These are phyloP conservation scores for Crossaster papposus DNA, from an alignment of 53 echinoderm and acorn worm genomes.

Conservation along the genomic window DNA sequence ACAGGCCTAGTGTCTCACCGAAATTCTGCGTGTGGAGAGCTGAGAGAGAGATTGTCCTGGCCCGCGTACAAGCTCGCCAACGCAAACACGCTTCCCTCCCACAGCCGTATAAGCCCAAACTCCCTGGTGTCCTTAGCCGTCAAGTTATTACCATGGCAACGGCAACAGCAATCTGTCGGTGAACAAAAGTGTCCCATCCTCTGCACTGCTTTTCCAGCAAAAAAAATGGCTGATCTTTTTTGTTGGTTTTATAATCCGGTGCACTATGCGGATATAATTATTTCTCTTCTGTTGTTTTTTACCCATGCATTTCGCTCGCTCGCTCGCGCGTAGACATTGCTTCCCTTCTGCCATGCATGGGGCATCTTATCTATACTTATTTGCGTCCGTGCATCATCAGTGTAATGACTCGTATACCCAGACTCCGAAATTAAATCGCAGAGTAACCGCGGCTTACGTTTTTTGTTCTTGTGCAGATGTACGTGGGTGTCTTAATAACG, in stretches of 20 bases:
- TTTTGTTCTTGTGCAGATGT: background rate
- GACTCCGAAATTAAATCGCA: constrained; percentile 21
- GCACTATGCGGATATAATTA: background rate
- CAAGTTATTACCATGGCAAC: constrained; percentile 34
- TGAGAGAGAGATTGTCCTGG: background rate
- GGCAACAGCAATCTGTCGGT: constrained; percentile 16
- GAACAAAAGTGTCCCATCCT: background rate
- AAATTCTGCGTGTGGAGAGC: background rate
- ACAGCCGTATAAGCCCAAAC: background rate
- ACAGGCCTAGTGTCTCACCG: background rate
- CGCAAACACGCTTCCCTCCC: background rate
- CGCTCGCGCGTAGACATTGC: background rate
- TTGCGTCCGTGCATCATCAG: constrained; percentile 12
- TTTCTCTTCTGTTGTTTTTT: background rate
- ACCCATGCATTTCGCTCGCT: background rate
- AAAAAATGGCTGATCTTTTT: background rate
- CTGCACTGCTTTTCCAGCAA: background rate
- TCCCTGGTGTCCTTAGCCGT: background rate
- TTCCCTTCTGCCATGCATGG: background rate
- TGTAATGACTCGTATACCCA: background rate
- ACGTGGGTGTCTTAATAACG: constrained; percentile 34
- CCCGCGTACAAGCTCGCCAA: background rate
- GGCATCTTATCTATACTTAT: background rate
- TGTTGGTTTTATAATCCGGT: background rate
- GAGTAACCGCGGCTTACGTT: background rate